These are phyloP conservation scores for Polyodon spathula DNA, from an alignment of 2,113 vertebrate genomes.

Conservation along the genomic window DNA sequence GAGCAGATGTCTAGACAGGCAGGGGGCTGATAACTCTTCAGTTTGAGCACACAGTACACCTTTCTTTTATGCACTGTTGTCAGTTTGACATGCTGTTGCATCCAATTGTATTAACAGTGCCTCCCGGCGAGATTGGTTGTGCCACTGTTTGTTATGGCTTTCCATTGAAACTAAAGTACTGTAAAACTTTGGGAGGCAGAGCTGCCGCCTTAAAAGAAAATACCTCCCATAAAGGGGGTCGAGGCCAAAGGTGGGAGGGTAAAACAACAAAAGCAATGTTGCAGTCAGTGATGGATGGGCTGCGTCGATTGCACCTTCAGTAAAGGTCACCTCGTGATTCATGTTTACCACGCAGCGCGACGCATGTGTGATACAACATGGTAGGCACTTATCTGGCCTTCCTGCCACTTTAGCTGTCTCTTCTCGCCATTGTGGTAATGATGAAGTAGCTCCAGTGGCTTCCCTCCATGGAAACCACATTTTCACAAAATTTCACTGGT, in stretches of 20 bases:
- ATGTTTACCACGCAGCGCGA: neutral
- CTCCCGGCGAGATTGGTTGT: neutral
- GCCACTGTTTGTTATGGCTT: neutral
- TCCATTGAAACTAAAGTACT: neutral
- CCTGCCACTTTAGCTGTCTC: neutral
- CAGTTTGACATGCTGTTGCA: too few relatives aligned
- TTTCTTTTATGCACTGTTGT: too few relatives aligned
- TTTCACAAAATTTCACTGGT: too few relatives aligned
- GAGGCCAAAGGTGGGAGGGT: neutral
- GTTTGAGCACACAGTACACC: too few relatives aligned
- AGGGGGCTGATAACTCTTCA: too few relatives aligned
- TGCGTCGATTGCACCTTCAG: neutral
- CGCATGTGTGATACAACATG: neutral
- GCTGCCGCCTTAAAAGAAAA: neutral
- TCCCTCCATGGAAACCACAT: too few relatives aligned
- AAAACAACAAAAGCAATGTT: neutral
- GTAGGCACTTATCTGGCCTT: neutral
- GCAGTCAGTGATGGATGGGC: neutral
- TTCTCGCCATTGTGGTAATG: too few relatives aligned
- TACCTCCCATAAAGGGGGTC: neutral
- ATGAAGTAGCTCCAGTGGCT: too few relatives aligned
- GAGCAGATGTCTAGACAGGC: too few relatives aligned
- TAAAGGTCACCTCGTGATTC: neutral
- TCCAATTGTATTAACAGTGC: too few relatives aligned
- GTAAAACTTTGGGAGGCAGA: neutral